Evolutionary conservation across 2,113 vertebrate genomes (phyloP), one percentile per base, ranked within the genome.

Genomic region (Oceanodroma tethys): DNA sequence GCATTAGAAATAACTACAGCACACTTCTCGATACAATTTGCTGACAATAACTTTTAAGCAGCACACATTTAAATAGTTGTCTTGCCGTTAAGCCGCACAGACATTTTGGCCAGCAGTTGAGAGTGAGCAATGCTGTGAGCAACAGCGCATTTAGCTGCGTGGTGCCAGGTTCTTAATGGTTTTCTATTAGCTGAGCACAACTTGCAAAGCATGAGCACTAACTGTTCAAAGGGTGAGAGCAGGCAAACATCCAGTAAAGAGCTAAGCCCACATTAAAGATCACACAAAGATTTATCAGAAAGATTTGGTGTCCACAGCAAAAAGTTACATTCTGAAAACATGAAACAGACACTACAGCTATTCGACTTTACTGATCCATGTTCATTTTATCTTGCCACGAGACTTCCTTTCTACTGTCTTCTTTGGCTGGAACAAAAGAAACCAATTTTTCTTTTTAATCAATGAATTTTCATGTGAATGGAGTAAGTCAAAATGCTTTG

Each of bases 381-480:
- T 58, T 96, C 95, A 95, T 86, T 97, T 96, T 95, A 93, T 97
- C 96, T 98, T 98, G 97, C 94, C 97, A 73, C 73, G 97, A 47
- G 93, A 90, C 76, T 62, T 98, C 97, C 93, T 96, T 90, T 96
- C 96, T 96, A 96, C 21, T 92, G 94, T 98, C 97, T 97, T 98
- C 98, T 97, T 96, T 36, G 42, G 98, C 98, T 98, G 97, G 90
- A 98, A 98, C 85, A 97, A 63, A 98, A 98, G 90, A 97, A 93
- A 97, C 21, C 94, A 23, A 9, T 94, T 95, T 79, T 86, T 65
- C 40, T 93, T 94, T 95, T 95, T 80, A 97, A 97, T 93, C n/a
- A 90, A 38, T 21, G 43, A 4, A 26, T 50, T 79, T 68, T 81
- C 2, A 1, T 62, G 50, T 30, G 23, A 80, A 66, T n/a, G 36